Evolutionary conservation across 2,888 invertebrate genomes (phyloP), one percentile per base, ranked within the genome.

Genomic region (Tiliacea aurago): DNA sequence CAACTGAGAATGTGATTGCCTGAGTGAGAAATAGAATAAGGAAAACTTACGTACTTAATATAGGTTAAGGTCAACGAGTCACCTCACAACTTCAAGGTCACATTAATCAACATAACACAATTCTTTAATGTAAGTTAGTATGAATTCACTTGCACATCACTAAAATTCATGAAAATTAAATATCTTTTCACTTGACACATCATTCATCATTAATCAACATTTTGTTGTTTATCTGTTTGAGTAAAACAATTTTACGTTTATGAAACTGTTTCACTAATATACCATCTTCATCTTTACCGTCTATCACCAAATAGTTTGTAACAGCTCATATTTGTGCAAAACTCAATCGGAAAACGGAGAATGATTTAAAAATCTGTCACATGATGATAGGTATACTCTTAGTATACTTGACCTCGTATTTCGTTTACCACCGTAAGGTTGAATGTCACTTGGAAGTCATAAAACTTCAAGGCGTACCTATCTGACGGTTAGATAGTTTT

Each of bases 31-130:
- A 45, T 56, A 3, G 15, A 43, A 73, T 62, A 43, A 47, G 59
- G 37, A 64, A 68, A 55, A 64, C 55, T 69, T 64, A 78, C 64
- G 13, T 37, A 11, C 6, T 43, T 18, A 18, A 18, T 49, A 43
- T 18, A 75, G n/a, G 23, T 33, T 23, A 56, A 69, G 41, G 18
- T 18, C 56, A 56, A 77, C n/a, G 15, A n/a, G 10, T 23, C 20
- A 53, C 28, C 23, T 13, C 20, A 33, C 15, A 75, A 71, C 33
- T 11, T 20, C 58, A 59, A 70, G 51, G 43, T 69, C 28, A 70
- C 18, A 10, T 43, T 43, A 28, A 20, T 13, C 20, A 28, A 15
- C 47, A 33, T 33, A n/a, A 23, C 47, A 49, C 23, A 43, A 47
- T 11, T 56, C 6, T 41, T 15, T 33, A 51, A 37, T 18, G 13